These are phyloP conservation scores for Catalaphyllia jardinei DNA, from an alignment of 64 coral and sea anemone species.

Conservation along the genomic window DNA sequence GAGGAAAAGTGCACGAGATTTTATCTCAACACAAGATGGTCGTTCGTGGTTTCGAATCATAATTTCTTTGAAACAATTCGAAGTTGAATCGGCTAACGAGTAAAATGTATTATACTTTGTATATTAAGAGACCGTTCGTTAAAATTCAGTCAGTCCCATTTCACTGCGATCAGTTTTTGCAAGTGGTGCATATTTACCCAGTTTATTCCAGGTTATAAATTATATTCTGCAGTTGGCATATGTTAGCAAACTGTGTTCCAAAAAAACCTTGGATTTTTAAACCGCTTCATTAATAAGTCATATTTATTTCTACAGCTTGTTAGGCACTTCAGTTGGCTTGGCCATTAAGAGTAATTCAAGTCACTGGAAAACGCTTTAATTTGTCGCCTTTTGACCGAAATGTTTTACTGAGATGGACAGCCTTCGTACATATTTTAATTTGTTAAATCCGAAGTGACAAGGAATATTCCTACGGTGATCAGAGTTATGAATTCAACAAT, in stretches of 20 bases:
- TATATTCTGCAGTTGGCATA: not conserved
- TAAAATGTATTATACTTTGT: no score
- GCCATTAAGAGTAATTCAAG: constrained; percentile 20
- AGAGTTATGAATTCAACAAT: not conserved
- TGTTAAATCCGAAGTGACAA: not conserved
- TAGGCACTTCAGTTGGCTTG: constrained; percentile 1
- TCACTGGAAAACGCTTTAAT: constrained; percentile 1
- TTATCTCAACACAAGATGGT: not conserved
- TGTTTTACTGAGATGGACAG: not conserved
- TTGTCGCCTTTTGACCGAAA: not conserved
- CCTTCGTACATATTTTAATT: not conserved
- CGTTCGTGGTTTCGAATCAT: not conserved
- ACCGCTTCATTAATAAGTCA: constrained; percentile 24
- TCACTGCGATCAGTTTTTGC: not conserved
- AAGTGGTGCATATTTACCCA: not conserved
- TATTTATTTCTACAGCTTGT: not conserved
- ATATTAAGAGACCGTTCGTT: no score
- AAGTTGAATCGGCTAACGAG: not conserved
- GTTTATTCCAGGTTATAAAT: not conserved
- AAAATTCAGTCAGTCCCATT: no score
- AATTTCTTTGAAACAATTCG: not conserved
- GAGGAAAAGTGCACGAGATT: not conserved
- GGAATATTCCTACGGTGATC: not conserved
- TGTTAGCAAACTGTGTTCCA: not conserved
- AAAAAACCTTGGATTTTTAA: not conserved